phyloP scores from a whole-genome alignment of 2,113 vertebrate species.

The Copsychus sechellarum region DNA sequence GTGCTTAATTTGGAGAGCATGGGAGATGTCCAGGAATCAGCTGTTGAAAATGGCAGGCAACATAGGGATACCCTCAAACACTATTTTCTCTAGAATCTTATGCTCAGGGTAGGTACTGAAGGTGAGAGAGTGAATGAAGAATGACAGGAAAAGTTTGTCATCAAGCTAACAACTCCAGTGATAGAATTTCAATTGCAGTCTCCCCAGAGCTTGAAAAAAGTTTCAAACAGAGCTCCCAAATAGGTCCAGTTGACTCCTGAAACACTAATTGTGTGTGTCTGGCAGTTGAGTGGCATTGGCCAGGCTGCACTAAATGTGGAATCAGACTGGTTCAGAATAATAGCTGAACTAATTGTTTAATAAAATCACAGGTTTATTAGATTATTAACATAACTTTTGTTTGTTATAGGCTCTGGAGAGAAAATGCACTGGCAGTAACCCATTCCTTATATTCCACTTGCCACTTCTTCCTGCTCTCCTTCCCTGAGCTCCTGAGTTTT shows the following conservation, averaged over 20 bases:
- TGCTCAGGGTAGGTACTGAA: neutral
- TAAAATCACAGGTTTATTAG: neutral
- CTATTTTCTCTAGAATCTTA: neutral
- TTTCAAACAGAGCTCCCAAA: neutral
- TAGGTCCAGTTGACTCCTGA: neutral
- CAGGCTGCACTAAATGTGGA: neutral
- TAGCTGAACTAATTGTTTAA: neutral
- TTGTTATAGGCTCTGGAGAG: neutral
- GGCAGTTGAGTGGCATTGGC: neutral
- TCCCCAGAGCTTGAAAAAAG: neutral
- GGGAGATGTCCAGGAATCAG: neutral
- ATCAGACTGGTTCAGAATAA: neutral
- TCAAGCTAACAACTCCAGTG: neutral
- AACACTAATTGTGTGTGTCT: neutral
- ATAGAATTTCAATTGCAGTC: neutral
- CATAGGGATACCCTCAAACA: neutral
- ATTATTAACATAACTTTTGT: neutral
- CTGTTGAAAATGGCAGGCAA: neutral
- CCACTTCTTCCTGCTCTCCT: neutral
- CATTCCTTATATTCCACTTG: neutral
- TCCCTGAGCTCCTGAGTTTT: neutral
- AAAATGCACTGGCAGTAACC: neutral
- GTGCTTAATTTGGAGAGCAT: neutral
- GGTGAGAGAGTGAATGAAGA: neutral
- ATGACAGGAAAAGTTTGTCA: neutral